Evolutionary conservation across 1,140 invertebrate species (phyloP).

Genomic region (Hyles euphorbiae): DNA sequence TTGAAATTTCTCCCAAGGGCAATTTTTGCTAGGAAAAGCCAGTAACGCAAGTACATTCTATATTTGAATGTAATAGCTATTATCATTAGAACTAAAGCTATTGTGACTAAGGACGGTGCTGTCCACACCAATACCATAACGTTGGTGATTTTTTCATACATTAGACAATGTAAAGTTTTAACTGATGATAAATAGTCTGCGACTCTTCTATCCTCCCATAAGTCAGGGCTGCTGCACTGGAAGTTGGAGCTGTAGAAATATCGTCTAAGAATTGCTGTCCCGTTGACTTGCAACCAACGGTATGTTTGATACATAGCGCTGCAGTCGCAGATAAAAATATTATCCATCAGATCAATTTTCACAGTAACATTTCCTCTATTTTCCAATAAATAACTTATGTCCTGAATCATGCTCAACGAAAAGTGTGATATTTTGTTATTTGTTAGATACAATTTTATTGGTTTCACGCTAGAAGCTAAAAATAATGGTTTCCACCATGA

Average conservation of each 20-base stretch:
- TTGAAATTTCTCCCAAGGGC: slow-evolving; percentile 63
- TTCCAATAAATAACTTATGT: slow-evolving; percentile 68
- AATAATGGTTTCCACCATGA: slow-evolving; percentile 73
- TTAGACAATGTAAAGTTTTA: slow-evolving; percentile 41
- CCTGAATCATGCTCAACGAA: slow-evolving; percentile 75
- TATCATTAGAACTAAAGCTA: slow-evolving; percentile 36
- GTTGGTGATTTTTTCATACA: slow-evolving; percentile 52
- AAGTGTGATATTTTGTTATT: slow-evolving; percentile 76
- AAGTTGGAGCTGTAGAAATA: slow-evolving; percentile 50
- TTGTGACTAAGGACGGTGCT: slow-evolving; percentile 42
- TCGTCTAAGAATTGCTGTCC: slow-evolving; percentile 35
- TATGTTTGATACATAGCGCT: slow-evolving; percentile 55
- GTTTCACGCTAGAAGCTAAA: slow-evolving; percentile 41
- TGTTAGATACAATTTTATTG: slow-evolving; percentile 56
- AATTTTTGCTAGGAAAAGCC: slow-evolving; percentile 73
- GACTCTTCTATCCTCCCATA: slow-evolving; percentile 60
- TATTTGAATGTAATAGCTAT: slow-evolving; percentile 49
- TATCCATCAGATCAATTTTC: slow-evolving; percentile 68
- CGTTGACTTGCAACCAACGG: slow-evolving; percentile 56
- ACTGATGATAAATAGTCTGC: slow-evolving; percentile 57
- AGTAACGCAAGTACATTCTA: slow-evolving; percentile 74
- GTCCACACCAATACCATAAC: slow-evolving; percentile 55
- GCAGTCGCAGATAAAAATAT: slow-evolving; percentile 77
- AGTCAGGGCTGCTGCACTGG: slow-evolving; percentile 58
- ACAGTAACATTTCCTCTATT: slow-evolving; percentile 31